Conservation (phyloP, 2,797 vertebrate species). For the Sternotherus odoratus region DNA sequence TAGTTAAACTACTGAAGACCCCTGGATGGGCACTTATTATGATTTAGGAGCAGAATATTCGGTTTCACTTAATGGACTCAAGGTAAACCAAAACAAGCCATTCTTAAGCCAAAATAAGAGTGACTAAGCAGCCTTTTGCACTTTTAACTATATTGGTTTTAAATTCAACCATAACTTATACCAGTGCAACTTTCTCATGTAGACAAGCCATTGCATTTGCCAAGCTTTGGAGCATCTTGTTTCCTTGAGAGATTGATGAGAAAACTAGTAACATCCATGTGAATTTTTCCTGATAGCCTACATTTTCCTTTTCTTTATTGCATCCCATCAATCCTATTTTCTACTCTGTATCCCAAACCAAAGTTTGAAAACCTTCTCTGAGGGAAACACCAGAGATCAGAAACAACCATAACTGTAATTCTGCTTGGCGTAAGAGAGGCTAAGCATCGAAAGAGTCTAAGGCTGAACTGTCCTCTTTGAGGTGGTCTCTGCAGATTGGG, state of each 20-base stretch:
- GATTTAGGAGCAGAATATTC: neutral
- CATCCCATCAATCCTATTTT: neutral
- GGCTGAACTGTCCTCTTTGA: neutral
- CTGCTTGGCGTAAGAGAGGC: neutral
- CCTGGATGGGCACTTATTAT: neutral
- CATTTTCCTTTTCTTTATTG: neutral
- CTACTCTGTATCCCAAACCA: neutral
- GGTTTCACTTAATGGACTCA: neutral
- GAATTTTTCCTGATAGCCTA: neutral
- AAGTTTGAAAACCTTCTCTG: neutral
- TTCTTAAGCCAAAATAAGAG: neutral
- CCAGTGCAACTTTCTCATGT: neutral
- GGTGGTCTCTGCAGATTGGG: fast-evolving
- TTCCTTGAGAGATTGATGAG: neutral
- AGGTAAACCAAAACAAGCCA: neutral
- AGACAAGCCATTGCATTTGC: neutral
- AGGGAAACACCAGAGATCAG: neutral
- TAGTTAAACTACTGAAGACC: neutral
- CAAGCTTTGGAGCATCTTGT: neutral
- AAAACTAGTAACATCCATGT: neutral
- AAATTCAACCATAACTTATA: neutral
- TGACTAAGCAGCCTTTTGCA: neutral
- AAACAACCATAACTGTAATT: neutral
- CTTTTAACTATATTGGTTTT: neutral
- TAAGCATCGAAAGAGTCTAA: neutral